Evolutionary conservation across 2,113 vertebrate species (phyloP), one percentile per base, ranked within the genome.

Genomic region (Corythoichthys intestinalis): DNA sequence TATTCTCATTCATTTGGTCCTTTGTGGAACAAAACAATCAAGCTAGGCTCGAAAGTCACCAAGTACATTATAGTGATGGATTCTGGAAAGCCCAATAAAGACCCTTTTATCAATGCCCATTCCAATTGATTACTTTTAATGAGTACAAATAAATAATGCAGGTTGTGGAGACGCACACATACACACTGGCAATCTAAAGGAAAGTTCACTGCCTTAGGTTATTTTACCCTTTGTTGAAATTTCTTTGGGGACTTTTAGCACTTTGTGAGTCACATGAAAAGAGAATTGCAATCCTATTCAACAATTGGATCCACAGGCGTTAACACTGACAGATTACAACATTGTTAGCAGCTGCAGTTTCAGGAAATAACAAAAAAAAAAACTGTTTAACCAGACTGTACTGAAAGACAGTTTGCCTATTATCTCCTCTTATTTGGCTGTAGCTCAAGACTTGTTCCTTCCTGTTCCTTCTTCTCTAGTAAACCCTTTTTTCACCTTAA

Each of bases 91-190:
- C 80, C 77, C 79, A 86, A 88, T 92, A 87, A 90, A 85, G 78
- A 77, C 69, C 75, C 67, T 74, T 90, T 86, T 71, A 90, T 90
- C 91, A 87, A 77, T 82, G 90, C 81, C 86, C 91, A 61, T 63
- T 85, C 66, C 73, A 88, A 89, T 86, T 90, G 88, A 91, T 91
- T 89, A 83, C 83, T 82, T 90, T 89, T 91, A 89, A 91, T 86
- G 85, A 91, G 79, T 70, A 68, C 67, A 83, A 85, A 91, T 91
- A 90, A 91, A 91, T 91, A 89, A 92, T 90, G 82, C 85, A 90
- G 70, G 67, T 48, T 2, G 1, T 60, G 67, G 63, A 13, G 59
- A 20, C 58, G 65, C 66, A 62, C 57, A 20, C 37, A 58, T 58
- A 54, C 73, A 46, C 66, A 52, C 10, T 34, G 60, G 52, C 61